Percentiles rank a stretch among this genome's conserved stretches.
These are phyloP conservation scores for Larimichthys polyactis DNA, from an alignment of 2,113 vertebrate genomes.

Conservation along the genomic window DNA sequence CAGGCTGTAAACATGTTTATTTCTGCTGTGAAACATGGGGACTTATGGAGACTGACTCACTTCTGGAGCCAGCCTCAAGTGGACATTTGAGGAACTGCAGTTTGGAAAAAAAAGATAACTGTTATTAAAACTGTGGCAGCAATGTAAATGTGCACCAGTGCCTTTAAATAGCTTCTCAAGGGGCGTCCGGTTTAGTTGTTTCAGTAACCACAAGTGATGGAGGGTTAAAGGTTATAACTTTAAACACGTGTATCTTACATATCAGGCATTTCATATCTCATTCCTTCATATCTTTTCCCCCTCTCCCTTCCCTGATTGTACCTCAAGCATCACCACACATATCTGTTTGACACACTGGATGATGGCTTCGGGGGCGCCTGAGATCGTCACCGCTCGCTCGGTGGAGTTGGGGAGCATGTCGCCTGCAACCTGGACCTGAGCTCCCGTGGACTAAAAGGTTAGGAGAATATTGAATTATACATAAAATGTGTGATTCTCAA, in stretches of 20 bases:
- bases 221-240: conserved; percentile 6
- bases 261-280: not conserved
- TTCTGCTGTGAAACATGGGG: too few relatives aligned
- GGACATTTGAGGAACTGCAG: too few relatives aligned
- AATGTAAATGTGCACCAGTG: too few relatives aligned
- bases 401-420: conserved; percentile 99
- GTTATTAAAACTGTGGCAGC: too few relatives aligned
- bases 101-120: too few relatives aligned
- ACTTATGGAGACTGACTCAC: too few relatives aligned
- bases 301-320: conserved; percentile 82
- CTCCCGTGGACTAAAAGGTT: conserved; percentile 92
- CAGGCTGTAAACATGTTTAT: too few relatives aligned
- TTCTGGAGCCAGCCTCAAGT: too few relatives aligned
- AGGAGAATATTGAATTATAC: not conserved
- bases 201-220: not conserved
- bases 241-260: not conserved
- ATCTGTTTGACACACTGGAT: conserved; percentile 99
- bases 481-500: not conserved
- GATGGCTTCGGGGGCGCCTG: conserved; percentile 97
- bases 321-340: conserved; percentile 99
- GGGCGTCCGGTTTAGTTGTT: too few relatives aligned
- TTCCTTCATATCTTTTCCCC: not conserved
- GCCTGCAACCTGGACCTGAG: conserved; percentile 97
- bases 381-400: conserved; percentile 97
- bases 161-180: too few relatives aligned